Percentiles rank a stretch among this genome's conserved stretches.
phyloP scores from a whole-genome alignment of 37 sponge, comb jelly and placozoan species.

The Axinella damicornis region DNA sequence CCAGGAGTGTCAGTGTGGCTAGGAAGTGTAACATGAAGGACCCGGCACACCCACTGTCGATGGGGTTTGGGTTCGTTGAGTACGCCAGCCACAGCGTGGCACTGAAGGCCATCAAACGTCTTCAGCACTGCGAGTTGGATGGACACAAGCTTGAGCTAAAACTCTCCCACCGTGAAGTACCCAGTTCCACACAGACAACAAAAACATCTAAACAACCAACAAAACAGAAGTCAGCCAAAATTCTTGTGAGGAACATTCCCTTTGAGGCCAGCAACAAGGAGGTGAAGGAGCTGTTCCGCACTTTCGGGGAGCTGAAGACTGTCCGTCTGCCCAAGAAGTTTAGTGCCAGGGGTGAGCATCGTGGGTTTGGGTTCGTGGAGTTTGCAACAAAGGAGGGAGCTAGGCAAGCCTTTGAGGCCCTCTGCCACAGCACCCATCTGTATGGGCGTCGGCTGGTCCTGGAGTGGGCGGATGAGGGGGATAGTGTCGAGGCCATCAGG shows the following conservation, averaged over 20 bases:
- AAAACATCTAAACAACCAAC: constrained; percentile 31
- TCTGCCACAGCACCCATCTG: constrained; percentile 91
- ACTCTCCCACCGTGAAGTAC: constrained; percentile 54
- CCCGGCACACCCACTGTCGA: constrained; percentile 74
- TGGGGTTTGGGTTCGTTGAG: constrained; percentile 97
- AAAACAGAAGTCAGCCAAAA: constrained; percentile 63
- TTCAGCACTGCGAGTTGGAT: constrained; percentile 77
- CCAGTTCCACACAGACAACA: no score
- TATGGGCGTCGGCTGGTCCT: constrained; percentile 95
- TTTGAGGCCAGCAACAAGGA: constrained; percentile 94
- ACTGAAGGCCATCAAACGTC: constrained; percentile 79
- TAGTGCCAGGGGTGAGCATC: constrained; percentile 71
- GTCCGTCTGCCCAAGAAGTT: constrained; percentile 93
- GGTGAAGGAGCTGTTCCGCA: constrained; percentile 79
- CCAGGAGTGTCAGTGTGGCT: constrained; percentile 47
- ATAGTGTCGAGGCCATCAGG: constrained; percentile 83
- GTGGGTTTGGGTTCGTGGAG: constrained; percentile 98
- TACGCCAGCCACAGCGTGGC: constrained; percentile 63
- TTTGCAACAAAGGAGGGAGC: constrained; percentile 90
- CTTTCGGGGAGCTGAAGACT: constrained; percentile 91
- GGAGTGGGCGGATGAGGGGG: constrained; percentile 97
- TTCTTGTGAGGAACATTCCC: constrained; percentile 93
- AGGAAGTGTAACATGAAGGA: constrained; percentile 75
- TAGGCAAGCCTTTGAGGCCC: constrained; percentile 82
- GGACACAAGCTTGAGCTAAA: constrained; percentile 93